Evolutionary conservation across 2,113 vertebrate species (phyloP).

Genomic region (Pholis gunnellus): DNA sequence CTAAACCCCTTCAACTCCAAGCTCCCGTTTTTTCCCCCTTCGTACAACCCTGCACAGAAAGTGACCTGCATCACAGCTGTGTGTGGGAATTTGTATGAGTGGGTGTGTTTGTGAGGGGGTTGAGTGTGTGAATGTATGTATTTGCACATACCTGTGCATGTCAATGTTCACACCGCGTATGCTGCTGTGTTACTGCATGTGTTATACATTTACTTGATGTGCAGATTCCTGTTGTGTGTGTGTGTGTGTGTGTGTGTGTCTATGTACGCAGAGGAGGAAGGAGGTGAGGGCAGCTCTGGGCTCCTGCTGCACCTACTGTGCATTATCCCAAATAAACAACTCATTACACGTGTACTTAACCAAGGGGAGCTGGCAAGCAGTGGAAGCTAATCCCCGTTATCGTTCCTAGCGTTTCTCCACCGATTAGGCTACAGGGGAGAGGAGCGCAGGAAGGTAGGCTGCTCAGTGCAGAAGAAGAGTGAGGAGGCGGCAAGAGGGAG

Average conservation of each 20-base stretch:
- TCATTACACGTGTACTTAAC: constrained; percentile 88
- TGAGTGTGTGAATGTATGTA: constrained; percentile 57
- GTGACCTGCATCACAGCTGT: constrained; percentile 81
- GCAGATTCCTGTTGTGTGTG: constrained; percentile 32
- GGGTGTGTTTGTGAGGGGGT: constrained; percentile 59
- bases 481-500: constrained; percentile 55
- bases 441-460: constrained; percentile 66
- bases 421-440: constrained; percentile 75
- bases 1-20: constrained; percentile 47
- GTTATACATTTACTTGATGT: constrained; percentile 27
- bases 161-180: constrained; percentile 33
- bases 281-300: constrained; percentile 67
- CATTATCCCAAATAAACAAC: constrained; percentile 88
- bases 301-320: constrained; percentile 79
- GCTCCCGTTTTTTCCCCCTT: constrained; percentile 60
- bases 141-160: constrained; percentile 64
- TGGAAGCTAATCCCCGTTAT: constrained; percentile 83
- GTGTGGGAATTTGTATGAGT: constrained; percentile 74
- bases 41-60: constrained; percentile 59
- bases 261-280: constrained; percentile 35
- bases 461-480: constrained; percentile 49
- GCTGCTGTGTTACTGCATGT: constrained; percentile 1
- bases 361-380: constrained; percentile 80
- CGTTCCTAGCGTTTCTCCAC: constrained; percentile 80
- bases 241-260: constrained; percentile 27